phyloP scores from a whole-genome alignment of 2,797 vertebrate species.

The Alcedo atthis region DNA sequence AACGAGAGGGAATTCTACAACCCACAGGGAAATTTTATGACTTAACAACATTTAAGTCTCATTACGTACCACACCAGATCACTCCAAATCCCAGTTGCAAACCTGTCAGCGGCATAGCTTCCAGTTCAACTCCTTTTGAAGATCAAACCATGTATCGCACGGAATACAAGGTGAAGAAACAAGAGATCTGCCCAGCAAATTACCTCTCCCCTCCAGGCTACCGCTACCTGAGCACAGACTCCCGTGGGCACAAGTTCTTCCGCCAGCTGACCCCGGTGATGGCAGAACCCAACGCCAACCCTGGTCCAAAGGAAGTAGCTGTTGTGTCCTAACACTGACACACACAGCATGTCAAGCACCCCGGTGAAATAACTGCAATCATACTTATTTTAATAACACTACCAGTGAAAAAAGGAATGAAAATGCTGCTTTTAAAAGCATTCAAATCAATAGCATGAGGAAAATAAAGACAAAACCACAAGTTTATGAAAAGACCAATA shows the following conservation, averaged over 20 bases:
- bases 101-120: constrained; percentile 51
- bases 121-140: constrained; percentile 72
- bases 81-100: constrained; percentile 77
- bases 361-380: not conserved
- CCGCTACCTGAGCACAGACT: constrained; percentile 77
- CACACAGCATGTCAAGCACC: not conserved
- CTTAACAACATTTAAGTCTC: constrained; percentile 84
- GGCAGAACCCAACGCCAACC: not conserved
- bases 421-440: not conserved
- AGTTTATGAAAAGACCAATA: not conserved
- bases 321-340: constrained; percentile 64
- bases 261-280: constrained; percentile 60
- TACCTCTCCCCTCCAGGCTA: constrained; percentile 78
- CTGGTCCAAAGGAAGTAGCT: constrained; percentile 60
- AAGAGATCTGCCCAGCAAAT: constrained; percentile 78
- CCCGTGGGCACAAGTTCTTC: constrained; percentile 84
- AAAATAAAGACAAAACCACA: not conserved
- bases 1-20: constrained; percentile 73
- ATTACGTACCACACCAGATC: constrained; percentile 79
- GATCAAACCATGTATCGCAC: constrained; percentile 77
- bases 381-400: not conserved
- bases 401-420: not conserved
- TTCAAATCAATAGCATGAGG: not conserved
- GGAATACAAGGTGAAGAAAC: constrained; percentile 80
- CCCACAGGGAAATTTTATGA: constrained; percentile 80